Conservation (phyloP, 2,888 invertebrate genomes). For the Carcina quercana region DNA sequence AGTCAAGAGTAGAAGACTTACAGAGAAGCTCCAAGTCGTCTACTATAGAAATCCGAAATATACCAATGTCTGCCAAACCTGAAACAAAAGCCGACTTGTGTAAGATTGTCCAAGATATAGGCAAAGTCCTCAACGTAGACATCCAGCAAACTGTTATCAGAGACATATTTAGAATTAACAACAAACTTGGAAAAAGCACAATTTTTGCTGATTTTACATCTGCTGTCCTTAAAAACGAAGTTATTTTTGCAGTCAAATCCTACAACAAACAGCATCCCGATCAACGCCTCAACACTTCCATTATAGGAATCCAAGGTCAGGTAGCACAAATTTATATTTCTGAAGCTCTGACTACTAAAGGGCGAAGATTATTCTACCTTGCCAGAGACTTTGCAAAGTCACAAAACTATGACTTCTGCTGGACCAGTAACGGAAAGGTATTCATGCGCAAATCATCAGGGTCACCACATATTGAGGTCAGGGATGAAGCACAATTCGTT, state of each 20-base stretch:
- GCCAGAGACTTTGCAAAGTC: background rate
- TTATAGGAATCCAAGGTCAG: background rate
- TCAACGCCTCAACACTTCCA: background rate
- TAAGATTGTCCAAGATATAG: background rate
- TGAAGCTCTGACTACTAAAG: background rate
- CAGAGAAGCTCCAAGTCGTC: constrained; percentile 3
- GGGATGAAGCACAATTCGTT: background rate
- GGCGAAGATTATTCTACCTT: background rate
- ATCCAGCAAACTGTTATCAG: background rate
- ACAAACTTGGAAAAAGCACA: background rate
- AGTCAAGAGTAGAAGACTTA: constrained; percentile 1
- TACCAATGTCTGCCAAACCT: background rate
- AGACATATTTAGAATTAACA: constrained; percentile 1
- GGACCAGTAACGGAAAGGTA: background rate
- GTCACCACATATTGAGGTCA: background rate
- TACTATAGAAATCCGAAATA: constrained; percentile 3
- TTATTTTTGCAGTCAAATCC: background rate
- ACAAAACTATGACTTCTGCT: background rate
- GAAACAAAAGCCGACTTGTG: constrained; percentile 1
- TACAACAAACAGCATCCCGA: background rate
- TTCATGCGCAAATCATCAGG: background rate
- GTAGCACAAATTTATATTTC: background rate
- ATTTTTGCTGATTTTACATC: background rate
- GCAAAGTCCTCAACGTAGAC: background rate
- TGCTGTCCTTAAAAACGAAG: background rate